These are phyloP conservation scores for Penaeus indicus DNA, from an alignment of 1,140 invertebrate genomes.

Conservation along the genomic window DNA sequence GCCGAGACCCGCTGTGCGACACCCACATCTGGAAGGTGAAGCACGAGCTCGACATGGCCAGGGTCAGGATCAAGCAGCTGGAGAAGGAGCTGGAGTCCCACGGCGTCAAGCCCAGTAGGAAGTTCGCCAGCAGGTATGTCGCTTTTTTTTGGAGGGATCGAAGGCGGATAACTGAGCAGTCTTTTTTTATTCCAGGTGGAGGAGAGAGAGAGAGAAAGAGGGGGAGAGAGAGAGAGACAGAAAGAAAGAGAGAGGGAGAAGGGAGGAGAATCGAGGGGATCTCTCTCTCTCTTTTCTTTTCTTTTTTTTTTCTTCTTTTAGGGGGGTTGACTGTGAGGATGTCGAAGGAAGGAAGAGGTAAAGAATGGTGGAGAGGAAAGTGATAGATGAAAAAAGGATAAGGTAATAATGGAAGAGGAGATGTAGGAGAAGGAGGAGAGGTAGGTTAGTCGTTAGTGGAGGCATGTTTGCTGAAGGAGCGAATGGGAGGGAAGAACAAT, in stretches of 20 bases:
- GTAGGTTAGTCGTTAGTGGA: not conserved
- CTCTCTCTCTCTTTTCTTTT: no score
- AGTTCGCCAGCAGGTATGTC: constrained; percentile 64
- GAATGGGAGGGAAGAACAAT: not conserved
- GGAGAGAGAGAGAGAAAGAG: not conserved
- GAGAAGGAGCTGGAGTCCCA: constrained; percentile 86
- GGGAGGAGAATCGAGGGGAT: not conserved
- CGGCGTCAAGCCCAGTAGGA: constrained; percentile 74
- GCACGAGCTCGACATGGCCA: constrained; percentile 88
- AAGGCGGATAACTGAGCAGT: not conserved
- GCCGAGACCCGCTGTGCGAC: constrained; percentile 85
- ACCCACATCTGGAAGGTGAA: constrained; percentile 84
- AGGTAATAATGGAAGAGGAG: not conserved
- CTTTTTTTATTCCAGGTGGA: not conserved
- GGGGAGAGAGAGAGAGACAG: not conserved
- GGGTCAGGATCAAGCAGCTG: constrained; percentile 84
- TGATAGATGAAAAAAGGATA: not conserved
- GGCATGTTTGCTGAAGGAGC: constrained; percentile 1
- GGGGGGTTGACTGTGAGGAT: not conserved
- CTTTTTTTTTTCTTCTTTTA: no score
- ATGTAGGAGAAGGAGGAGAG: not conserved
- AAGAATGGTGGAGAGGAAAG: constrained; percentile 10
- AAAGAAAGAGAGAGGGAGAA: not conserved
- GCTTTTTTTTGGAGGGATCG: not conserved
- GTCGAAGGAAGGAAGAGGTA: not conserved